Evolutionary conservation across 1,140 invertebrate genomes (phyloP).

Genomic region (Leucophenga varia): DNA sequence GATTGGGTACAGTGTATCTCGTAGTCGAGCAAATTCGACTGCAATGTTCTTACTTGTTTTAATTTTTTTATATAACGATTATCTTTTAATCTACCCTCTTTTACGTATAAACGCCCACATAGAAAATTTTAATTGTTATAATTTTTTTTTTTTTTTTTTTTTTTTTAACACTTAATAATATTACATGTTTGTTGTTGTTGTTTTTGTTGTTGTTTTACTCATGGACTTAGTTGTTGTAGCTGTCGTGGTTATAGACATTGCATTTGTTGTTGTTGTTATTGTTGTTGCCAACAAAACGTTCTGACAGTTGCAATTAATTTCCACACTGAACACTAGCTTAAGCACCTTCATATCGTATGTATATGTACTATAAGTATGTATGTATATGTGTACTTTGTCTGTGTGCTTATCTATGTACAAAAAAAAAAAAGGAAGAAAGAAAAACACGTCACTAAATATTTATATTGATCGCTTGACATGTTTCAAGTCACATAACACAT

Average conservation of each 20-base stretch:
- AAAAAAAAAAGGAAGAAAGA: slow-evolving; percentile 10
- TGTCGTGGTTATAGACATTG: background rate
- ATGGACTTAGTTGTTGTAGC: background rate
- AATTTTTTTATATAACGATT: too few species aligned
- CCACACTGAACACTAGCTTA: slow-evolving; percentile 11
- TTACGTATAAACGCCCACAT: too few species aligned
- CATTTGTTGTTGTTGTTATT: background rate
- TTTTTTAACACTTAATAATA: too few species aligned
- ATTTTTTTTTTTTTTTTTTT: too few species aligned
- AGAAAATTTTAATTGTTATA: too few species aligned
- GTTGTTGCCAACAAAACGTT: background rate
- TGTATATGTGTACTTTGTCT: slow-evolving; percentile 10
- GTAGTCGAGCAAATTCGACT: too few species aligned
- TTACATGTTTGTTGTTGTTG: background rate
- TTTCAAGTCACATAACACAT: too few species aligned
- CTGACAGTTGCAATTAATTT: slow-evolving; percentile 35
- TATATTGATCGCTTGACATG: slow-evolving; percentile 39
- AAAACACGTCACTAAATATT: slow-evolving; percentile 10
- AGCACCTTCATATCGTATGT: too few species aligned
- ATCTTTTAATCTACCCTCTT: too few species aligned
- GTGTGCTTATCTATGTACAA: slow-evolving; percentile 9
- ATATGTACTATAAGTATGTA: too few species aligned
- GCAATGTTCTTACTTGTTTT: too few species aligned
- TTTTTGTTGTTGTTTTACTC: background rate
- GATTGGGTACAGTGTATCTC: too few species aligned